Percentiles rank a stretch among this genome's conserved stretches.
Conservation (phyloP, 2,888 invertebrate genomes). For the Campoplex capitator region DNA sequence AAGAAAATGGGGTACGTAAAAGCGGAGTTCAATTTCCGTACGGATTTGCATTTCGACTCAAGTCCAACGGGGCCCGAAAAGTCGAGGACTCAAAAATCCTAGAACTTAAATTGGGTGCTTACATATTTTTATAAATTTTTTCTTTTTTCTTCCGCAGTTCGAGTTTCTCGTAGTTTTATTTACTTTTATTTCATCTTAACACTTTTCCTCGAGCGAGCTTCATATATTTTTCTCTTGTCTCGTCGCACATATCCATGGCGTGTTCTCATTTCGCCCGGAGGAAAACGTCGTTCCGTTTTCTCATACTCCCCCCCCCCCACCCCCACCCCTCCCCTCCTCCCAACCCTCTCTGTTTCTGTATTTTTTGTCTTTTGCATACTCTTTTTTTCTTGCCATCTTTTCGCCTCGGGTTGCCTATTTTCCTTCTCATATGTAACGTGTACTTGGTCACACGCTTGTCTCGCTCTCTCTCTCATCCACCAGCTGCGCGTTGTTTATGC, state of each 20-base stretch:
- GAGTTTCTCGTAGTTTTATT: background rate
- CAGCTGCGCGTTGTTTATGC: constrained; percentile 4
- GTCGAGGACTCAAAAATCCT: too few relatives aligned
- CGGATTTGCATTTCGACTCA: too few relatives aligned
- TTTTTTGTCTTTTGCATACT: constrained; percentile 47
- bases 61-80: too few relatives aligned
- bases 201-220: constrained; percentile 7
- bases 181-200: background rate
- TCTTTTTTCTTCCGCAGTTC: constrained; percentile 41
- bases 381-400: background rate
- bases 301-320: constrained; percentile 59
- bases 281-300: constrained; percentile 69
- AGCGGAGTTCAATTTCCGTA: too few relatives aligned
- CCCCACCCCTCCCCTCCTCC: constrained; percentile 49
- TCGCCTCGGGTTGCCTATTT: constrained; percentile 31
- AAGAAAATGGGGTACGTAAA: too few relatives aligned
- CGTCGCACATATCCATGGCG: constrained; percentile 19
- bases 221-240: constrained; percentile 51
- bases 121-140: constrained; percentile 51
- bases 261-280: constrained; percentile 54
- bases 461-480: constrained; percentile 27
- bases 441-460: constrained; percentile 7
- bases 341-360: constrained; percentile 37
- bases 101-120: background rate
- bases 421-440: constrained; percentile 21